Evolutionary conservation across 2,113 vertebrate species (phyloP).

Genomic region (Falco punctatus): DNA sequence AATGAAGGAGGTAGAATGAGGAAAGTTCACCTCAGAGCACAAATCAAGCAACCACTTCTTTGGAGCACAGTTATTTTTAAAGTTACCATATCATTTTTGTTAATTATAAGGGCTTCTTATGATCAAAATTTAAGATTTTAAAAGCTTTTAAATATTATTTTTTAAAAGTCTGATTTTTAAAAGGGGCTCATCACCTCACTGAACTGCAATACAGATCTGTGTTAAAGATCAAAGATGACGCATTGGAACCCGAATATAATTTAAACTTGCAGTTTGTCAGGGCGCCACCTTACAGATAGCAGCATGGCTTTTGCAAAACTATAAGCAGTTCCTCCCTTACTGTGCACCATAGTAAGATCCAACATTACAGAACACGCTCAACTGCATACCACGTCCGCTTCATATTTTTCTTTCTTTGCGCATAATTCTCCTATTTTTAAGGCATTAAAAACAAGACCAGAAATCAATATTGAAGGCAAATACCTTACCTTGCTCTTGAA

Average conservation of each 20-base stretch:
- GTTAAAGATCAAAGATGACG: neutral
- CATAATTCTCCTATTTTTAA: neutral
- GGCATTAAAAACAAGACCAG: neutral
- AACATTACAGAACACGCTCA: neutral
- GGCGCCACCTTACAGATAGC: neutral
- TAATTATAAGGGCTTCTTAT: neutral
- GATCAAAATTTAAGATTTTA: conserved; percentile 4
- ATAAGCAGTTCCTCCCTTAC: neutral
- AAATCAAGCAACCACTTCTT: conserved; percentile 42
- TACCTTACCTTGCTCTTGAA: neutral
- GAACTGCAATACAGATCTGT: neutral
- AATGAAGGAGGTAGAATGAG: neutral
- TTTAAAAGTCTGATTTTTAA: neutral
- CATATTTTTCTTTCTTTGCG: neutral
- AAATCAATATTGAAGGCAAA: neutral
- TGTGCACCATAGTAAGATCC: neutral
- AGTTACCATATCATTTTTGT: neutral
- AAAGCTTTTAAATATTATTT: conserved; percentile 16
- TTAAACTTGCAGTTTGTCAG: neutral
- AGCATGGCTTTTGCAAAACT: neutral
- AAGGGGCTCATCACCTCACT: neutral
- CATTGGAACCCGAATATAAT: neutral
- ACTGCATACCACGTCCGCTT: neutral
- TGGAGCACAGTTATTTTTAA: neutral
- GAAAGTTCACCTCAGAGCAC: neutral